Evolutionary conservation across 1,140 invertebrate genomes (phyloP).

Genomic region (Hestina assimilis): DNA sequence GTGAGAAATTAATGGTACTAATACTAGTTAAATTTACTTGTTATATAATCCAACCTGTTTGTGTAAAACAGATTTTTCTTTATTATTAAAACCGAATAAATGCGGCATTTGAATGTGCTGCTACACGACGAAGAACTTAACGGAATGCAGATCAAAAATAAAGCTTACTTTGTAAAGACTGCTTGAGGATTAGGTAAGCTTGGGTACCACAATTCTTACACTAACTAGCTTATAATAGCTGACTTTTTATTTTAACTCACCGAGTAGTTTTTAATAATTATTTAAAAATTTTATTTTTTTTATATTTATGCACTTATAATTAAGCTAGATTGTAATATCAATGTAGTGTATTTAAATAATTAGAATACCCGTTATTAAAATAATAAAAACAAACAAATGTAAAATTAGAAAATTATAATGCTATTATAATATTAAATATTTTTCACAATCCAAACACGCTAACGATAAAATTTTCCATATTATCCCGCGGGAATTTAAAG

Average conservation of each 20-base stretch:
- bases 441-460: slow-evolving; percentile 6
- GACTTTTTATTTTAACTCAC: slow-evolving; percentile 11
- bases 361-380: too few relatives aligned
- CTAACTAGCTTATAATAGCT: slow-evolving; percentile 57
- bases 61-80: slow-evolving; percentile 60
- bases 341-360: too few relatives aligned
- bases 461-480: slow-evolving; percentile 20
- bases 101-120: slow-evolving; percentile 55
- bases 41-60: too few relatives aligned
- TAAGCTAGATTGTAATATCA: too few relatives aligned
- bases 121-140: slow-evolving; percentile 42
- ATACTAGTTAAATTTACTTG: too few relatives aligned
- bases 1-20: too few relatives aligned
- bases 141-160: slow-evolving; percentile 62
- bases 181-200: slow-evolving; percentile 53
- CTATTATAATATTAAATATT: slow-evolving; percentile 15
- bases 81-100: slow-evolving; percentile 53
- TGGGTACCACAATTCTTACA: slow-evolving; percentile 47
- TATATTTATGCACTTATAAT: too few relatives aligned
- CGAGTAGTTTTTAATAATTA: too few relatives aligned
- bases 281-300: slow-evolving; percentile 24
- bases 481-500: slow-evolving; percentile 20
- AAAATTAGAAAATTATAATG: too few relatives aligned
- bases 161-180: slow-evolving; percentile 59
- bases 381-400: too few relatives aligned